A percentile compares a stretch with the other conserved stretches of the same genome.
phyloP scores from a whole-genome alignment of 2,113 vertebrate species.

The Glaucomys volans region DNA sequence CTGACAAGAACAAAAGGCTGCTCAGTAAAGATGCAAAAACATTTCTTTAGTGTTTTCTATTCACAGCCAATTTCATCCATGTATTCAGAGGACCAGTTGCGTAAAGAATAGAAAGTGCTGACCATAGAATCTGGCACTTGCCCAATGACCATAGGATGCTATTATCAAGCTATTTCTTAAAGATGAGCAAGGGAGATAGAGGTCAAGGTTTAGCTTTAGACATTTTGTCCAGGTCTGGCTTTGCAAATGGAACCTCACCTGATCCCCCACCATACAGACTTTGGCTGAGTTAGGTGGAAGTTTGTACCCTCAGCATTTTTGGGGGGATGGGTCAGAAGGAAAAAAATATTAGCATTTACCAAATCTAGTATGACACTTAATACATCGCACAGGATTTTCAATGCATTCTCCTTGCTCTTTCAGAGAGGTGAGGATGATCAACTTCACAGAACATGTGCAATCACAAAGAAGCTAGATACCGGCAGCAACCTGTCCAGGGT shows the following conservation, averaged over 20 bases:
- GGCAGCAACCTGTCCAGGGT: background rate
- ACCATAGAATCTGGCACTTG: fast-evolving
- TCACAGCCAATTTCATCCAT: background rate
- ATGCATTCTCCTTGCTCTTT: background rate
- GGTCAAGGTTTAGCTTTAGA: too few relatives aligned
- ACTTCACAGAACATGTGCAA: background rate
- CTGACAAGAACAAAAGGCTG: background rate
- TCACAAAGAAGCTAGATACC: background rate
- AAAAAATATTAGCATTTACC: background rate
- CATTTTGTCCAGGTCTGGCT: background rate
- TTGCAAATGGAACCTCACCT: background rate
- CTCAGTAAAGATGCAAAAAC: background rate
- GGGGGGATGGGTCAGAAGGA: background rate
- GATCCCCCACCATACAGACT: background rate
- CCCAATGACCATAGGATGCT: background rate
- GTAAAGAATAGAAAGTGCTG: background rate
- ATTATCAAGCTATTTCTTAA: background rate
- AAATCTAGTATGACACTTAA: background rate
- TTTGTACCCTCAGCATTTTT: background rate
- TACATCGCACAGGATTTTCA: background rate
- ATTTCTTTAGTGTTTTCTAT: background rate
- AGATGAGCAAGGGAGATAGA: background rate
- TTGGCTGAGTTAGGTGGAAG: background rate
- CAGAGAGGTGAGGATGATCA: background rate
- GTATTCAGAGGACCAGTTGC: background rate